phyloP scores from a whole-genome alignment of 2,113 vertebrate species.

The Psophia crepitans region DNA sequence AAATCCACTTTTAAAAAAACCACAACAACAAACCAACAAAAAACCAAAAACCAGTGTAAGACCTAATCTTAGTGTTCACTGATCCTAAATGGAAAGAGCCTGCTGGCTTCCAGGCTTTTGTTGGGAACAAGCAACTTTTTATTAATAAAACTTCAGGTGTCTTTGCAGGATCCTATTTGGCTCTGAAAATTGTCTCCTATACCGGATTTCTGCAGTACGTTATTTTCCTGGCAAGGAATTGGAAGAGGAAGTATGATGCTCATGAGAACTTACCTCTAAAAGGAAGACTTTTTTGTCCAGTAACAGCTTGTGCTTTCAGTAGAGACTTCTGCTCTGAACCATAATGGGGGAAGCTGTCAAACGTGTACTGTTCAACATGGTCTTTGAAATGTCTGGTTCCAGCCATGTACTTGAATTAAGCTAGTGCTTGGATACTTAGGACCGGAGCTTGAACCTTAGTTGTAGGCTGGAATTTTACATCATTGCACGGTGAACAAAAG shows the following conservation, averaged over 20 bases:
- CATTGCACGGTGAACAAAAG: background rate
- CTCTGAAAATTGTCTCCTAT: background rate
- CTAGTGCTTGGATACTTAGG: background rate
- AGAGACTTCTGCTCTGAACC: background rate
- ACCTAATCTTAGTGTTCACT: background rate
- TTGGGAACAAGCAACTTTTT: background rate
- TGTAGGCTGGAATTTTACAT: background rate
- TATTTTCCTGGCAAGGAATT: conserved; percentile 29
- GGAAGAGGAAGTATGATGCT: conserved; percentile 11
- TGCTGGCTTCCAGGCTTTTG: background rate
- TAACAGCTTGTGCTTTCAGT: background rate
- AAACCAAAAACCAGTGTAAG: background rate
- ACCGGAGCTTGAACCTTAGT: background rate
- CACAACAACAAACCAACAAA: too few relatives aligned
- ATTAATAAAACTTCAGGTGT: conserved; percentile 19
- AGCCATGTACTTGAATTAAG: background rate
- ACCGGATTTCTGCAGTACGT: background rate
- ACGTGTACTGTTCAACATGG: background rate
- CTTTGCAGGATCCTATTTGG: background rate
- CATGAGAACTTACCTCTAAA: conserved; percentile 17
- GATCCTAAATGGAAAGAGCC: background rate
- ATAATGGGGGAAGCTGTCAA: background rate
- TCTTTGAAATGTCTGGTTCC: background rate
- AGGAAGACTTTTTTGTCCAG: conserved; percentile 7
- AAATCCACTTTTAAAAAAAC: background rate